phyloP scores from a whole-genome alignment of 2,888 invertebrate genomes.

The Diplolepis rosae region DNA sequence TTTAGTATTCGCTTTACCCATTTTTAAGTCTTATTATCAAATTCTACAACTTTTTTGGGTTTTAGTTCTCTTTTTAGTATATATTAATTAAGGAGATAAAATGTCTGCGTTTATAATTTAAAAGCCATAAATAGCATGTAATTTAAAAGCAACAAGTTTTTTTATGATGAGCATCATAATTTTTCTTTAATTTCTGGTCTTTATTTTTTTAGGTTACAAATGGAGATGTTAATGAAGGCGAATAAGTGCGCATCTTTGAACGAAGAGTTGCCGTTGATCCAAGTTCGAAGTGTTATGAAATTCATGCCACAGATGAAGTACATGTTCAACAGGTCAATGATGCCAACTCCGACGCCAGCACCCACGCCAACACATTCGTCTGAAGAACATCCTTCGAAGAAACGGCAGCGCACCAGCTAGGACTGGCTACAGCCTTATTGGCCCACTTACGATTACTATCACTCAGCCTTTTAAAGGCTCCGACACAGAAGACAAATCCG shows the following conservation, averaged over 20 bases:
- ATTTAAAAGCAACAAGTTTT: too few species aligned
- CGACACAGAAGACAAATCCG: constrained; percentile 33
- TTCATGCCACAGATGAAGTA: constrained; percentile 92
- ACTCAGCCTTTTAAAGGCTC: constrained; percentile 68
- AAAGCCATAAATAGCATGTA: too few species aligned
- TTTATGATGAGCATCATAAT: too few species aligned
- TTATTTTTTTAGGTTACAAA: constrained; percentile 78
- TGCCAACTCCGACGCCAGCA: constrained; percentile 41
- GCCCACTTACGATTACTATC: constrained; percentile 73
- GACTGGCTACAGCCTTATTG: constrained; percentile 76
- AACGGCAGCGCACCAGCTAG: constrained; percentile 79
- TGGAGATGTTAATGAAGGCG: constrained; percentile 84
- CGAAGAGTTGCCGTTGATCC: constrained; percentile 86
- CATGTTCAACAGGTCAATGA: constrained; percentile 80
- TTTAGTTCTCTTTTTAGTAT: too few species aligned
- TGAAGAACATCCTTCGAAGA: constrained; percentile 72
- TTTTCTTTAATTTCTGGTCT: not conserved
- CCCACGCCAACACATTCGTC: constrained; percentile 67
- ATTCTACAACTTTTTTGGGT: too few species aligned
- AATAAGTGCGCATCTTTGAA: constrained; percentile 83
- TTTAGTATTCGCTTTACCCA: too few species aligned
- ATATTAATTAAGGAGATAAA: too few species aligned
- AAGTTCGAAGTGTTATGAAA: constrained; percentile 87
- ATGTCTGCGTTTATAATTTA: too few species aligned
- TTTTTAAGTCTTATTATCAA: too few species aligned